Conservation (phyloP, 1,140 invertebrate species). For the Brachionus plicatilis region DNA sequence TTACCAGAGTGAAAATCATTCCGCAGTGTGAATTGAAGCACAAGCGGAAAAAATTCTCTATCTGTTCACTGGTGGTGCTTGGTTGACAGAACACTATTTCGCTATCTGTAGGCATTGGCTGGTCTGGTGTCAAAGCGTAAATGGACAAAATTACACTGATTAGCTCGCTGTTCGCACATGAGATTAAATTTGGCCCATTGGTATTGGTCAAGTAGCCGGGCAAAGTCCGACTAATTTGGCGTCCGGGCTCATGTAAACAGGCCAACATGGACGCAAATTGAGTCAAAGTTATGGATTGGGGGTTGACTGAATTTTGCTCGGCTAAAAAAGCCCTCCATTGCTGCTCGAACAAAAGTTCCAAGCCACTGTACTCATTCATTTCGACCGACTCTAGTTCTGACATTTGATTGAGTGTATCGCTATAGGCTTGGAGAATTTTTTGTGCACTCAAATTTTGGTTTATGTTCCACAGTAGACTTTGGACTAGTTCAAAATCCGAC, state of each 20-base stretch:
- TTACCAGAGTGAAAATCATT: slow-evolving; percentile 15
- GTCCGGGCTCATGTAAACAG: background rate
- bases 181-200: slow-evolving; percentile 47
- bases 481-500: background rate
- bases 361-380: background rate
- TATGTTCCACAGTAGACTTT: background rate
- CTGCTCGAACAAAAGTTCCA: background rate
- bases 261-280: background rate
- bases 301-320: background rate
- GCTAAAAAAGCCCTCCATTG: background rate
- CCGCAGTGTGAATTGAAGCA: background rate
- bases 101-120: slow-evolving; percentile 46
- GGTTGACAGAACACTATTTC: slow-evolving; percentile 49
- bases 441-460: background rate
- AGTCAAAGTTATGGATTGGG: background rate
- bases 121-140: background rate
- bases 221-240: background rate
- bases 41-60: slow-evolving; percentile 40
- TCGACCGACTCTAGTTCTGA: background rate
- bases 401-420: background rate
- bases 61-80: slow-evolving; percentile 48
- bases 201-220: slow-evolving; percentile 18
- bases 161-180: slow-evolving; percentile 46
- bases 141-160: background rate
- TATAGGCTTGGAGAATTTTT: background rate